Conservation (phyloP, 2,797 vertebrate genomes). For the Helicolenus hilgendorfi region DNA sequence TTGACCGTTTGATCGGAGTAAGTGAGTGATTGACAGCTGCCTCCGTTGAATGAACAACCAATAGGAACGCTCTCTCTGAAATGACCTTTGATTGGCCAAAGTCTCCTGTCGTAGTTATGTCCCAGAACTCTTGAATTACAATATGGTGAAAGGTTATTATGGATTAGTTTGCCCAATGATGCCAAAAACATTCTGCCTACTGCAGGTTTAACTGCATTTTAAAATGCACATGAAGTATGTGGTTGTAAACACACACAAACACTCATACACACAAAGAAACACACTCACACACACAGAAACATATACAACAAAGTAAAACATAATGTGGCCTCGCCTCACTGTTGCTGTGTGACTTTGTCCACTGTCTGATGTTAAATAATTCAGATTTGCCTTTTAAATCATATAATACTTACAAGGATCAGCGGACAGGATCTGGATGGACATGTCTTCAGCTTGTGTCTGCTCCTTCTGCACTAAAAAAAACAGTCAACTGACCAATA, state of each 20-base stretch:
- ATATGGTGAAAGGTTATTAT: no score
- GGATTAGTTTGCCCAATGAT: no score
- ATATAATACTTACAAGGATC: conserved; percentile 75
- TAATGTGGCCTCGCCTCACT: not conserved
- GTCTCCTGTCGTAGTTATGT: no score
- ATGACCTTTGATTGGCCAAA: no score
- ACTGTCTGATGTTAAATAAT: conserved; percentile 21
- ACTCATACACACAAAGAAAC: not conserved
- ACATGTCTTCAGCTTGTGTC: conserved; percentile 68
- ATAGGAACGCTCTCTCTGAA: no score
- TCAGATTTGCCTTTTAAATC: conserved; percentile 13
- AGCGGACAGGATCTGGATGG: conserved; percentile 74
- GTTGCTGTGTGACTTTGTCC: not conserved
- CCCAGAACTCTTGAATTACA: no score
- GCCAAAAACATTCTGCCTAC: no score
- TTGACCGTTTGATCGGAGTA: no score
- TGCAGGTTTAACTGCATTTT: no score
- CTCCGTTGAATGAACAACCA: no score
- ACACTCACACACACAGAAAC: not conserved
- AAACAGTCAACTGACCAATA: conserved; percentile 41
- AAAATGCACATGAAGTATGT: no score
- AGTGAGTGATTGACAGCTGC: no score
- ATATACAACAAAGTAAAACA: not conserved
- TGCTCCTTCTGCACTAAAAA: conserved; percentile 26
- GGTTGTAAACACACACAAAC: not conserved